phyloP scores from a whole-genome alignment of 2,797 vertebrate species.

The Tragelaphus eurycerus region DNA sequence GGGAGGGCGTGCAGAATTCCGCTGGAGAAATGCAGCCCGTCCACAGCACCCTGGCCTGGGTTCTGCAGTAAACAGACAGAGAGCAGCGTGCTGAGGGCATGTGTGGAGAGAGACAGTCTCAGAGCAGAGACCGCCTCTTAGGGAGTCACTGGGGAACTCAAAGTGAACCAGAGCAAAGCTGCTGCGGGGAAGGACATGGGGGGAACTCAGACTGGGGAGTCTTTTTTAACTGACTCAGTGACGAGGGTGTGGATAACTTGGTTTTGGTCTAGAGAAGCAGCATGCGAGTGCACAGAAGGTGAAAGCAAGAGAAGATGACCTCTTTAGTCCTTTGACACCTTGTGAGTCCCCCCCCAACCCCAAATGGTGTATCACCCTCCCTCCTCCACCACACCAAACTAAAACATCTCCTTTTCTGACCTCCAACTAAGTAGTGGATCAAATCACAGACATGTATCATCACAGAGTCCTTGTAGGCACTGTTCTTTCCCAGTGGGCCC shows the following conservation, averaged over 20 bases:
- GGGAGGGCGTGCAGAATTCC: slow-evolving; percentile 44
- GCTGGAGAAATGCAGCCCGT: slow-evolving; percentile 1
- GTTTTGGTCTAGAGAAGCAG: neutral
- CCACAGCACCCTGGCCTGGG: slow-evolving; percentile 51
- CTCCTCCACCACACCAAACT: neutral
- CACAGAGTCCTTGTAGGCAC: fast-evolving
- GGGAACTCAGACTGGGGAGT: too few species aligned
- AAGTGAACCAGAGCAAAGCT: neutral
- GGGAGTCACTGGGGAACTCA: neutral
- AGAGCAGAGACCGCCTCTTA: neutral
- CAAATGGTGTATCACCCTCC: neutral
- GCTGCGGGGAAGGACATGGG: neutral
- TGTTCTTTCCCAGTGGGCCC: neutral
- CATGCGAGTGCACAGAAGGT: neutral
- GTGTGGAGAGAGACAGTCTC: neutral
- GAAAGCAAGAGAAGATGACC: neutral
- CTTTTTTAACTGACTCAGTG: neutral
- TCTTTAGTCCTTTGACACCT: neutral
- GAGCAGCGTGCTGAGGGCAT: neutral
- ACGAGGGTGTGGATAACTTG: neutral
- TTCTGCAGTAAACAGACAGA: neutral
- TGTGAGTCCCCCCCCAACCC: too few species aligned
- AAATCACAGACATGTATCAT: neutral
- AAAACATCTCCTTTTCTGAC: neutral
- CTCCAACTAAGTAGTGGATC: neutral